Evolutionary conservation across 2,888 invertebrate genomes (phyloP).

Genomic region (Pollenia angustigena): DNA sequence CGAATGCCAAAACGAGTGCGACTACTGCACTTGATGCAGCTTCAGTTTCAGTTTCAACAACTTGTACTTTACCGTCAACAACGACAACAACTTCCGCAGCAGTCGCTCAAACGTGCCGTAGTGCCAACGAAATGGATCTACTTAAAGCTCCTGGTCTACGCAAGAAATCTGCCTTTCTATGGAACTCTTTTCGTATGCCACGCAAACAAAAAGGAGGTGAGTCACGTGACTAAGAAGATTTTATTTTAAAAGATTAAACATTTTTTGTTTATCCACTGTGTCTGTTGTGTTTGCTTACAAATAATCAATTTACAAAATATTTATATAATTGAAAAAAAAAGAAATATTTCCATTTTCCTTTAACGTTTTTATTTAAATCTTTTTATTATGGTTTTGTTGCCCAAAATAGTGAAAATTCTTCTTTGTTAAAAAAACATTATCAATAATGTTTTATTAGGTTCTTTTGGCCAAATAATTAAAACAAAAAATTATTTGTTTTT

Average conservation of each 20-base stretch:
- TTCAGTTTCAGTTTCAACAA: conserved; percentile 71
- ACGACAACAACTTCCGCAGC: conserved; percentile 68
- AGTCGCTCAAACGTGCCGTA: conserved; percentile 72
- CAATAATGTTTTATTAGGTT: neutral
- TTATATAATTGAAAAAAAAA: neutral
- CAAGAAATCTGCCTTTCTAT: conserved; percentile 82
- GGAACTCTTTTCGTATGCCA: conserved; percentile 84
- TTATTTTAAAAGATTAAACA: neutral
- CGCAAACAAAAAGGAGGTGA: conserved; percentile 82
- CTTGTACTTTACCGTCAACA: conserved; percentile 63
- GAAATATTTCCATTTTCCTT: neutral
- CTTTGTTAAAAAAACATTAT: conserved; percentile 12
- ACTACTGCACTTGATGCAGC: conserved; percentile 66
- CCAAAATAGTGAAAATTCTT: conserved; percentile 46
- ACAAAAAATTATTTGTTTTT: conserved; percentile 51
- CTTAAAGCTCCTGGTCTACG: conserved; percentile 79
- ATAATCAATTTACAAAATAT: conserved; percentile 69
- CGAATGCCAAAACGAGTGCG: conserved; percentile 64
- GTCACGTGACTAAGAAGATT: conserved; percentile 69
- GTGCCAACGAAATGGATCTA: conserved; percentile 81
- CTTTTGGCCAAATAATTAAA: neutral
- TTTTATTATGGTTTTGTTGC: conserved; percentile 6
- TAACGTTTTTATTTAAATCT: neutral
- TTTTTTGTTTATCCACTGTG: neutral
- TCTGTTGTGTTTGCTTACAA: conserved; percentile 46